phyloP scores from a whole-genome alignment of 2,888 invertebrate species.

The Calameuta pallipes region DNA sequence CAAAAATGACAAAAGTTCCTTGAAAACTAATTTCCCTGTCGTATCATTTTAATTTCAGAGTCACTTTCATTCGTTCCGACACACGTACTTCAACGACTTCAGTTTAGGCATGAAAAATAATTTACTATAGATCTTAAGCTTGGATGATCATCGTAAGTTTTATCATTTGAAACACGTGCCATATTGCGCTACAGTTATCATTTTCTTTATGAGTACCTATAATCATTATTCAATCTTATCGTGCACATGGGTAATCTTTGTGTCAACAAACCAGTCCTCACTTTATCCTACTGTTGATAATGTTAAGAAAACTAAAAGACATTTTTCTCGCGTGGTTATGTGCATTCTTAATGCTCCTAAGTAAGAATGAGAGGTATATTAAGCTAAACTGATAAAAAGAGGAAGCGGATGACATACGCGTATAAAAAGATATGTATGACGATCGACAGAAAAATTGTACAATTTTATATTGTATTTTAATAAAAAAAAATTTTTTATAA shows the following conservation, averaged over 20 bases:
- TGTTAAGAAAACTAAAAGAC: neutral
- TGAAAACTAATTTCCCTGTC: neutral
- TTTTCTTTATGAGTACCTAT: neutral
- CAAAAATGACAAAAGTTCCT: neutral
- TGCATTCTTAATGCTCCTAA: neutral
- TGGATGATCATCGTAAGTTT: neutral
- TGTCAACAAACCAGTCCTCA: neutral
- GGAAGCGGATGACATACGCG: neutral
- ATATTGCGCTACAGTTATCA: neutral
- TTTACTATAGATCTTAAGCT: neutral
- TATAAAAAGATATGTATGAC: neutral
- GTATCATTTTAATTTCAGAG: neutral
- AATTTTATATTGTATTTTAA: slow-evolving; percentile 46
- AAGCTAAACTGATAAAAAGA: too few relatives aligned
- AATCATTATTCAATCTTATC: neutral
- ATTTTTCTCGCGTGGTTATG: neutral
- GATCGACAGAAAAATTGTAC: neutral
- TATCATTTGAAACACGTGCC: neutral
- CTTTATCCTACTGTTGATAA: neutral
- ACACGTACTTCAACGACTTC: neutral
- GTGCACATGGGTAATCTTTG: neutral
- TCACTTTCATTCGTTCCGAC: neutral
- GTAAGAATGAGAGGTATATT: too few relatives aligned
- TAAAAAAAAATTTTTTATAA: slow-evolving; percentile 32
- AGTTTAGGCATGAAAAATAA: neutral